phyloP scores from a whole-genome alignment of 2,113 vertebrate species.

The Cettia cetti region DNA sequence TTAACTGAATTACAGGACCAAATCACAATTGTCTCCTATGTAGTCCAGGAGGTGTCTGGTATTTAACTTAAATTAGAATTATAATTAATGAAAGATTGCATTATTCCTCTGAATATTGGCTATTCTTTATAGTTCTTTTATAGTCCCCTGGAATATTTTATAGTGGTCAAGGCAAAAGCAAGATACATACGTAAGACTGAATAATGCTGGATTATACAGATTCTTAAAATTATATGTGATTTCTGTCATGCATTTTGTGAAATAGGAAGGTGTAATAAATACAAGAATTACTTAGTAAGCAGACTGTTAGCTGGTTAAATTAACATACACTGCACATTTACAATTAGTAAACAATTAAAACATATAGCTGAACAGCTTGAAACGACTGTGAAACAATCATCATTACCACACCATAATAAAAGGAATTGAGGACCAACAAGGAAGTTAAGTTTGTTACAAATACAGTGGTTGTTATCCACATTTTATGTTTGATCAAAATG shows the following conservation, averaged over 20 bases:
- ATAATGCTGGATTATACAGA: not conserved
- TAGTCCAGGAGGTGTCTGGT: not conserved
- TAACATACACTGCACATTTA: conserved; percentile 41
- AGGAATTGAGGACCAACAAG: not conserved
- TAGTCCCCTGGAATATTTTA: not conserved
- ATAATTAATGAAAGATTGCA: not conserved
- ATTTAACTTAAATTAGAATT: not conserved
- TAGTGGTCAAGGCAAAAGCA: not conserved
- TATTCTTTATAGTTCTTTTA: not conserved
- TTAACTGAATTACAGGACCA: not conserved
- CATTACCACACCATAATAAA: conserved; percentile 2
- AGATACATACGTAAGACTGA: not conserved
- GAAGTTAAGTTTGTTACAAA: conserved; percentile 14
- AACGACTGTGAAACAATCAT: not conserved
- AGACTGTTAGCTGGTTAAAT: conserved; percentile 19
- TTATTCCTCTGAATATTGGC: not conserved
- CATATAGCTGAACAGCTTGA: conserved; percentile 18
- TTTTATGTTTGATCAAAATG: not conserved
- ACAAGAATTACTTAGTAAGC: conserved; percentile 34
- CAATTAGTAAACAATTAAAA: conserved; percentile 32
- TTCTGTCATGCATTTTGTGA: conserved; percentile 16
- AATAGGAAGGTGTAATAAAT: conserved; percentile 2
- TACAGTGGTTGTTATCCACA: not conserved
- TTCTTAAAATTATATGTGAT: not conserved
- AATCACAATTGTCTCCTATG: not conserved